Evolutionary conservation across 2,888 invertebrate genomes (phyloP), one percentile per base, ranked within the genome.

Genomic region (Alitta virens): DNA sequence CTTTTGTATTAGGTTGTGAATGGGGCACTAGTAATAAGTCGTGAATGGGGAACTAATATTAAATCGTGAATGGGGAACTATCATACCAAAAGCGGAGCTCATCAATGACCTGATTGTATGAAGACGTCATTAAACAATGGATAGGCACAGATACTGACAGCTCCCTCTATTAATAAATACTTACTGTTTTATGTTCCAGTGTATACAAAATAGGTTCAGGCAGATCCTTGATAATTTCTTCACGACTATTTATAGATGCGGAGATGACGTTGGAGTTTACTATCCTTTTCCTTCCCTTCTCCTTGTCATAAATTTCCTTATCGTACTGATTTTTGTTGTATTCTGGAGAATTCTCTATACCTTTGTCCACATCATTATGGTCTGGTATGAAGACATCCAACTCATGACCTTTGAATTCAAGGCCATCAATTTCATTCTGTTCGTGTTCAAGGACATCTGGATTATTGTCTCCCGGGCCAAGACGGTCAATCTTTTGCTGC

Each of bases 171-270:
- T n/a, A n/a, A n/a, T n/a, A 61, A 16, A 18, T 16, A 63, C 68
- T 53, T 27, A 69, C 69, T 18, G 57, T 61, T 21, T 56, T 84
- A 84, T 95, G 94, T 73, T 89, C 88, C 82, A 96, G 87, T 1
- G 91, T 90, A 63, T 95, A 84, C 46, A 87, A 88, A 24, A 94
- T 92, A 62, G 93, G 93, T 76, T 94, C 69, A 5, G 60, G 43
- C 43, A 73, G 65, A 1, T 49, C 63, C 5, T 72, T 60, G 14
- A 65, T 50, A 14, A 62, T 65, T 14, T 62, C 56, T n/a, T 18
- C 53, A 21, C 61, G 24, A n/a, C 55, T 57, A 51, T 73, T 72
- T 9, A 78, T 63, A 1, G 79, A 74, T 0, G 78, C 78, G 7
- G 78, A 76, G 46, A 79, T 73, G 53, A 79, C 72, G 59, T 75